A percentile compares a stretch with the other conserved stretches of the same genome.
phyloP scores from a whole-genome alignment of 2,113 vertebrate genomes.

The Lamprologus tigripictilis region DNA sequence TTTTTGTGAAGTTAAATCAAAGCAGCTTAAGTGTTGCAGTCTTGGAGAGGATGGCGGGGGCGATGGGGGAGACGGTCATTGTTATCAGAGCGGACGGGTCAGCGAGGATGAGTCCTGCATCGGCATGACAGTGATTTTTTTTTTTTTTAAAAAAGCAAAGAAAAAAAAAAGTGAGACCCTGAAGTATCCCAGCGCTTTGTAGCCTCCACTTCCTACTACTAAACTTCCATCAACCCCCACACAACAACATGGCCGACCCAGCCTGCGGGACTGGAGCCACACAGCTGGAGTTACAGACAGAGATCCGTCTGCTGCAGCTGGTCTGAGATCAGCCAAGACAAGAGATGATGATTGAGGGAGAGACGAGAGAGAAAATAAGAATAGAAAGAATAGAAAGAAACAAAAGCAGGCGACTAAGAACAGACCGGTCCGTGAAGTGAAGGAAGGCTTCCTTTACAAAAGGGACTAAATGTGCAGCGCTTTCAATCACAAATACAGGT shows the following conservation, averaged over 20 bases:
- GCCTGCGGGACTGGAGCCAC: constrained; percentile 45
- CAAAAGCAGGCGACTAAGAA: background rate
- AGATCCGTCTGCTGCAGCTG: background rate
- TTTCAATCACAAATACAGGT: background rate
- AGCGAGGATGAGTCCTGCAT: background rate
- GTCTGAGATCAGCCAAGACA: background rate
- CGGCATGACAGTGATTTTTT: background rate
- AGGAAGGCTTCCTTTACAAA: background rate
- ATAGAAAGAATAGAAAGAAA: background rate
- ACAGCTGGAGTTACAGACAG: constrained; percentile 45
- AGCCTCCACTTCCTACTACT: constrained; percentile 46
- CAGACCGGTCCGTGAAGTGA: background rate
- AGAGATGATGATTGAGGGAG: background rate
- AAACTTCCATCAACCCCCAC: constrained; percentile 61
- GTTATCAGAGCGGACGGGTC: background rate
- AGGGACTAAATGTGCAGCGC: background rate
- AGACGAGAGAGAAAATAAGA: background rate
- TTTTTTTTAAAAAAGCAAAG: background rate
- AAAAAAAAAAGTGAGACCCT: background rate
- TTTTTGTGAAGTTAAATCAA: constrained; percentile 18
- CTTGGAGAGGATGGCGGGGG: background rate
- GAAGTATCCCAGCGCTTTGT: constrained; percentile 32
- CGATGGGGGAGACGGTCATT: background rate
- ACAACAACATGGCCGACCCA: constrained; percentile 63
- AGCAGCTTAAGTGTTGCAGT: background rate